A percentile compares a stretch with the other conserved stretches of the same genome.
Evolutionary conservation across 2,888 invertebrate genomes (phyloP).

Genomic region (Drosophila acutilabella): DNA sequence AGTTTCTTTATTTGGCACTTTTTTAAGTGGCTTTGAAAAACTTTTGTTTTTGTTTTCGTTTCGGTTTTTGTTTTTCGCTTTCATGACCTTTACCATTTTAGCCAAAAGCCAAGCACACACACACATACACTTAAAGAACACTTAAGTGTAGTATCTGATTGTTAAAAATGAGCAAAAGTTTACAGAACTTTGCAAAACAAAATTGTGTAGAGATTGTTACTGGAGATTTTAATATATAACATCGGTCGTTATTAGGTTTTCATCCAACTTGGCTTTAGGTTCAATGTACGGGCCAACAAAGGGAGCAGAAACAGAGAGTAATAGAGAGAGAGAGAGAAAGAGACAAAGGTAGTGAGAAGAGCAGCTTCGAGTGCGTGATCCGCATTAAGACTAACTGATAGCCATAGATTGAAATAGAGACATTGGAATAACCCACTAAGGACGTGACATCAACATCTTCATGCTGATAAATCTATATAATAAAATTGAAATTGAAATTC

Average conservation of each 20-base stretch:
- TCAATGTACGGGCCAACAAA: slow-evolving; percentile 45
- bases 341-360: neutral
- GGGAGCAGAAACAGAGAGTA: neutral
- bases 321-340: slow-evolving; percentile 1
- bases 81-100: slow-evolving; percentile 66
- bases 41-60: slow-evolving; percentile 25
- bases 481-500: slow-evolving; percentile 5
- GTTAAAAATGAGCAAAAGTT: slow-evolving; percentile 2
- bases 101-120: slow-evolving; percentile 36
- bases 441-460: slow-evolving; percentile 42
- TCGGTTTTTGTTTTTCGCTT: slow-evolving; percentile 12
- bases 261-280: slow-evolving; percentile 27
- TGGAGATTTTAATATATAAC: slow-evolving; percentile 23
- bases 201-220: slow-evolving; percentile 9
- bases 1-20: slow-evolving; percentile 74
- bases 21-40: slow-evolving; percentile 54
- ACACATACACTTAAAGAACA: neutral
- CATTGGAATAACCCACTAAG: slow-evolving; percentile 51
- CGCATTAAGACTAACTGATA: slow-evolving; percentile 34
- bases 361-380: slow-evolving; percentile 42
- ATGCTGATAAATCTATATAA: slow-evolving; percentile 14
- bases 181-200: slow-evolving; percentile 5
- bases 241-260: slow-evolving; percentile 27
- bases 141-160: slow-evolving; percentile 27
- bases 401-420: slow-evolving; percentile 10